A percentile compares a stretch with the other conserved stretches of the same genome.
Conservation (phyloP, 2,797 vertebrate species). For the Numenius phaeopus region DNA sequence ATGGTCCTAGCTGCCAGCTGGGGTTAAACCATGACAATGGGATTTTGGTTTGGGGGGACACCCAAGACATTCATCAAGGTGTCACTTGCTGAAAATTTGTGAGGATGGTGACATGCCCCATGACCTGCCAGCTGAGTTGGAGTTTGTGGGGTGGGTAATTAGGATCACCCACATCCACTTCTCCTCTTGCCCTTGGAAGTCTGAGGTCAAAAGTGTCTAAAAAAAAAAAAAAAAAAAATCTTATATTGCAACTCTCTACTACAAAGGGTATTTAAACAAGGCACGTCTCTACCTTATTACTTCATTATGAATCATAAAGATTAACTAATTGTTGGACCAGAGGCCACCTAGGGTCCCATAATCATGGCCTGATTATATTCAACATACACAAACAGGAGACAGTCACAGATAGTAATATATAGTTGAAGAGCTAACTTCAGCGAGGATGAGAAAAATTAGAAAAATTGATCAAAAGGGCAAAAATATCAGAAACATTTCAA, state of each 20-base stretch:
- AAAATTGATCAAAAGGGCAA: not conserved
- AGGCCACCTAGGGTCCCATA: not conserved
- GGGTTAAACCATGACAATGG: not conserved
- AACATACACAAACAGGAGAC: not conserved
- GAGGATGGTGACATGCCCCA: not conserved
- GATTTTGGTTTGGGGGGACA: not conserved
- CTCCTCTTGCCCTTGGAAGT: not conserved
- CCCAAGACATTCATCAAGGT: not conserved
- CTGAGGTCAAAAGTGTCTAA: not conserved
- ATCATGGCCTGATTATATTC: not conserved
- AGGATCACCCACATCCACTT: rapidly evolving
- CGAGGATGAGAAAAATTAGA: not conserved
- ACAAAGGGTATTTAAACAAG: not conserved
- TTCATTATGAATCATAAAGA: not conserved
- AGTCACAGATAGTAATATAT: not conserved
- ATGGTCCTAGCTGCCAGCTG: not conserved
- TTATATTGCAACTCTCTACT: not conserved
- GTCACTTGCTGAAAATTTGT: not conserved
- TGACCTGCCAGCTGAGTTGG: not conserved
- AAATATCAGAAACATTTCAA: not conserved
- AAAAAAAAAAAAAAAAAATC: not conserved
- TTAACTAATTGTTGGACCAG: not conserved
- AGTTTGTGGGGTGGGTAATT: not conserved
- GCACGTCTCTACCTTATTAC: not conserved
- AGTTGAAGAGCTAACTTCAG: not conserved